Evolutionary conservation across 2,113 vertebrate species (phyloP), one percentile per base, ranked within the genome.

Genomic region (Balaenoptera acutorostrata): DNA sequence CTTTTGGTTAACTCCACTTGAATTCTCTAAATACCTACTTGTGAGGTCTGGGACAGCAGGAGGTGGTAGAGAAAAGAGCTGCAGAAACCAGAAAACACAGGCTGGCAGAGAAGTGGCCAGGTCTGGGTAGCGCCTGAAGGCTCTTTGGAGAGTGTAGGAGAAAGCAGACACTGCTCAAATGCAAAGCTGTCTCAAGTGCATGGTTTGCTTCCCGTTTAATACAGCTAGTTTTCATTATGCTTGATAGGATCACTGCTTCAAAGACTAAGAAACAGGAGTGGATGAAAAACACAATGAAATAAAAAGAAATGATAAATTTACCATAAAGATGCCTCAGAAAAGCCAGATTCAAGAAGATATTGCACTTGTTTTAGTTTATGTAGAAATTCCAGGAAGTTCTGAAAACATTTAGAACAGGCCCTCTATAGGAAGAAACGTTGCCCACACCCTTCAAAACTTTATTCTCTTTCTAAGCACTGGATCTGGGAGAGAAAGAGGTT

Each of bases 21-120:
- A 71, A 59, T 93, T 91, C 78, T 71, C 89, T 63, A 64, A 83
- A 88, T 41, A 93, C 36, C 49, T 83, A 68, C 44, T 20, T 90
- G 17, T 77, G 63, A 93, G 69, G 72, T 69, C 41, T 63, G 39
- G 36, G 49, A 55, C 31, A 84, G 49, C 21, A 57, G n/a, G 59
- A 44, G 23, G 36, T 41, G 29, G 72, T 41, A 89, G 74, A 68
- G 64, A 90, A 96, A 87, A 36, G 27, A 95, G 77, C 31, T 63
- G 69, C 49, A 93, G 77, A 90, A 90, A 86, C 75, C 77, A 64
- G 36, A 85, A 68, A 77, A 49, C 57, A 52, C 41, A 74, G 81
- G 39, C 55, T 20, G 23, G 52, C 12, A 31, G 61, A 80, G 46
- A 41, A 66, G 20, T 80, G 36, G 64, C 52, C 15, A 63, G 59